phyloP scores from a whole-genome alignment of 2,888 invertebrate species.

The Brachyptera risi region DNA sequence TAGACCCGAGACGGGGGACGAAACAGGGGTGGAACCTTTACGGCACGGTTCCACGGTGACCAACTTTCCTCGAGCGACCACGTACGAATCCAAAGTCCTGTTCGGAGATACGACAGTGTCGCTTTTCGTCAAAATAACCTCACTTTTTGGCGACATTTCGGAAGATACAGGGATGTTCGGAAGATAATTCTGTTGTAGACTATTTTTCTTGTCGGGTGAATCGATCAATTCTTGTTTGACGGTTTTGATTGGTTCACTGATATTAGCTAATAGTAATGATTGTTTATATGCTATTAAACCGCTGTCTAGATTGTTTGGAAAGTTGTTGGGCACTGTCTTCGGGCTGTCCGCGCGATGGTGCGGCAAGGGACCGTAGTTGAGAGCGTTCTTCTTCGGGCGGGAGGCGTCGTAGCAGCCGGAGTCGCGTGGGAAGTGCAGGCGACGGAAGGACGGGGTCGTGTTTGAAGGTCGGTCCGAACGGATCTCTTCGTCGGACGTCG shows the following conservation, averaged over 20 bases:
- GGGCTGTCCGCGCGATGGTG: constrained; percentile 21
- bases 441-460: constrained; percentile 58
- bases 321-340: constrained; percentile 12
- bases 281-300: not conserved
- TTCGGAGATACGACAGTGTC: not conserved
- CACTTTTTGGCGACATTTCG: not conserved
- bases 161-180: constrained; percentile 46
- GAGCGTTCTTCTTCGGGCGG: constrained; percentile 69
- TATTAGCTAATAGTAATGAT: not conserved
- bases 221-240: constrained; percentile 32
- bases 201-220: constrained; percentile 48
- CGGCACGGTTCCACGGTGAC: constrained; percentile 51
- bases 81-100: constrained; percentile 49
- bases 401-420: constrained; percentile 72
- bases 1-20: constrained; percentile 1
- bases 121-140: not conserved
- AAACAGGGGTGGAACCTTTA: no score
- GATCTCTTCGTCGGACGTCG: constrained; percentile 52
- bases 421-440: constrained; percentile 75
- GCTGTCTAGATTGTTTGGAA: constrained; percentile 13
- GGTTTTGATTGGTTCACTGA: not conserved
- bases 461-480: not conserved
- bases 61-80: constrained; percentile 54
- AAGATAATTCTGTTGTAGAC: constrained; percentile 45
- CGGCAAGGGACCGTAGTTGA: constrained; percentile 63